phyloP scores from a whole-genome alignment of 2,888 invertebrate genomes.

The Chrysolina oricalcia region DNA sequence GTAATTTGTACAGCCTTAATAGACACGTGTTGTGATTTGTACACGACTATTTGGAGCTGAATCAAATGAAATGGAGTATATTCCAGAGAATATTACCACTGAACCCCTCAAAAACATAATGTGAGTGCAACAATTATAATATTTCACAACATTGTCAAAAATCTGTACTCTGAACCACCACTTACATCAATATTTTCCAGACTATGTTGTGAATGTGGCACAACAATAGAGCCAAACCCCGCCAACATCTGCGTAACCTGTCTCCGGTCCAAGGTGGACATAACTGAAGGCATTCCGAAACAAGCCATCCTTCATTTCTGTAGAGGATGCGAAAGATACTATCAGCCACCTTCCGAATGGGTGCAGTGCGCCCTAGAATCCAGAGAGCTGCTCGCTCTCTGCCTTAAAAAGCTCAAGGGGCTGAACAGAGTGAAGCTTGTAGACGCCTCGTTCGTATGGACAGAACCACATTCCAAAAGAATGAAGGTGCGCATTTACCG shows the following conservation, averaged over 20 bases:
- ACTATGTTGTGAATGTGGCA: constrained; percentile 96
- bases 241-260: constrained; percentile 98
- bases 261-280: constrained; percentile 92
- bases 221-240: constrained; percentile 93
- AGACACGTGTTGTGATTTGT: neutral
- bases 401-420: constrained; percentile 93
- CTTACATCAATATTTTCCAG: constrained; percentile 70
- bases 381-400: constrained; percentile 89
- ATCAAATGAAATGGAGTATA: constrained; percentile 34
- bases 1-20: neutral
- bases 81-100: constrained; percentile 6
- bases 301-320: constrained; percentile 93
- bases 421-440: constrained; percentile 91
- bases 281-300: constrained; percentile 96
- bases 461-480: constrained; percentile 98
- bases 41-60: neutral
- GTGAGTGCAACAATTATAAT: neutral
- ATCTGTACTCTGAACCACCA: neutral
- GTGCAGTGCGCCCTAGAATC: constrained; percentile 90
- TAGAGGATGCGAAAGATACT: constrained; percentile 93
- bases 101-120: constrained; percentile 30
- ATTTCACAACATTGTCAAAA: neutral
- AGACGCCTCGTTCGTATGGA: constrained; percentile 99
- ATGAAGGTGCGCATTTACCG: constrained; percentile 80
- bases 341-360: constrained; percentile 95